Conservation (phyloP, 2,113 vertebrate genomes). For the Collichthys lucidus region DNA sequence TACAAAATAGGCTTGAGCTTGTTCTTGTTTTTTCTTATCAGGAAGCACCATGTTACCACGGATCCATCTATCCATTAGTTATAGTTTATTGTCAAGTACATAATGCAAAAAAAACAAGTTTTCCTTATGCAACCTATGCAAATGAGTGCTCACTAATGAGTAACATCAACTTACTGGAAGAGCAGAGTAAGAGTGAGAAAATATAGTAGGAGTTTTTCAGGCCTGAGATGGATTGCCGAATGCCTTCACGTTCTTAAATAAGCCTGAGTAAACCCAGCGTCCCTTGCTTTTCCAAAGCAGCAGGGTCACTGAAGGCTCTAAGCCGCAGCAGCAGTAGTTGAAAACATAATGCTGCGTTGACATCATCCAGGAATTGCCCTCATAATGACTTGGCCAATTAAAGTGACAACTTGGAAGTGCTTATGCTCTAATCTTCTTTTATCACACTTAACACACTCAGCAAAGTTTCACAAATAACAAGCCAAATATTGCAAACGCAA, state of each 20-base stretch:
- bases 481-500: neutral
- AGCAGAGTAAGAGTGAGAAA: neutral
- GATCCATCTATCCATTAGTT: conserved; percentile 1
- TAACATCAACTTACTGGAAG: neutral
- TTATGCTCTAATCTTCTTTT: conserved; percentile 1
- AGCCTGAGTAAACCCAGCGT: conserved; percentile 2
- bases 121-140: neutral
- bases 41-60: neutral
- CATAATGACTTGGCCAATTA: conserved; percentile 6
- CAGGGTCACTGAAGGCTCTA: neutral
- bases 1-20: conserved; percentile 1
- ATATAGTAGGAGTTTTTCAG: neutral
- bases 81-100: neutral
- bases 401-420: conserved; percentile 26
- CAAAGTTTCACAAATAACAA: neutral
- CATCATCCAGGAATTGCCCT: neutral
- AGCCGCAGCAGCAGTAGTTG: neutral
- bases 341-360: conserved; percentile 10
- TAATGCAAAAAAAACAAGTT: neutral
- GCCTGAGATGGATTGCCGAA: neutral
- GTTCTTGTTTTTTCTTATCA: conserved; percentile 23
- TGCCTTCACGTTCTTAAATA: neutral
- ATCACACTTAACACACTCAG: neutral
- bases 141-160: conserved; percentile 8
- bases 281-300: neutral